Conservation (phyloP, 2,113 vertebrate genomes). For the Osmerus eperlanus region DNA sequence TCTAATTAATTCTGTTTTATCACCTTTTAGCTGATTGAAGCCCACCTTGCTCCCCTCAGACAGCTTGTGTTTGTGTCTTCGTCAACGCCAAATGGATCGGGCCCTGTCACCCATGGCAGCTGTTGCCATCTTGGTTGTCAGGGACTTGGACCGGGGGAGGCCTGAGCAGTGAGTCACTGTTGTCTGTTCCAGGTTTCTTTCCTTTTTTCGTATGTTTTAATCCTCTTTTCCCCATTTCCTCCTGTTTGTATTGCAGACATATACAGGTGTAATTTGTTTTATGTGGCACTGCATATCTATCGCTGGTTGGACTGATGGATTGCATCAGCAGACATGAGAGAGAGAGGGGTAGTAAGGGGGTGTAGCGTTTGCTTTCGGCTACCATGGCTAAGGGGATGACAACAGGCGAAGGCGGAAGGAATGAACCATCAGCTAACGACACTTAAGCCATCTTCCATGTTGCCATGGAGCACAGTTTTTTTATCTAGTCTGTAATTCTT, state of each 20-base stretch:
- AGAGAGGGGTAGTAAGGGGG: too few species aligned
- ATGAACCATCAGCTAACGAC: too few species aligned
- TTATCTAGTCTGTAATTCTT: too few species aligned
- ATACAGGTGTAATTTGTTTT: slow-evolving; percentile 7
- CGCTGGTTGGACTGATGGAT: too few species aligned
- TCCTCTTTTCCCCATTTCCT: slow-evolving; percentile 5
- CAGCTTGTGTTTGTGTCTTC: slow-evolving; percentile 54
- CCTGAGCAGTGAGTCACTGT: slow-evolving; percentile 14
- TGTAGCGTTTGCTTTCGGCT: too few species aligned
- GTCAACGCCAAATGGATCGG: slow-evolving; percentile 50
- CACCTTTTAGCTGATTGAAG: slow-evolving; percentile 72
- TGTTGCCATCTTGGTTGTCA: slow-evolving; percentile 43
- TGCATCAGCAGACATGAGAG: too few species aligned
- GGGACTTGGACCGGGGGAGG: slow-evolving; percentile 31
- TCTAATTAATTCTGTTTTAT: slow-evolving; percentile 70
- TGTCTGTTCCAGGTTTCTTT: not conserved
- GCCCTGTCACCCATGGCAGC: slow-evolving; percentile 35
- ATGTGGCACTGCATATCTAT: slow-evolving; percentile 6
- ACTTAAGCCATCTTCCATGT: too few species aligned
- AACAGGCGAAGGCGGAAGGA: too few species aligned
- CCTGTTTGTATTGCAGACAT: slow-evolving; percentile 5
- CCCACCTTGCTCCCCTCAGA: slow-evolving; percentile 49
- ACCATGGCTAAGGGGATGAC: too few species aligned
- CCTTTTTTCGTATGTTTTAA: slow-evolving; percentile 2
- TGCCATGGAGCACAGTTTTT: too few species aligned